Evolutionary conservation across 2,113 vertebrate species (phyloP).

Genomic region (Ailuropoda melanoleuca): DNA sequence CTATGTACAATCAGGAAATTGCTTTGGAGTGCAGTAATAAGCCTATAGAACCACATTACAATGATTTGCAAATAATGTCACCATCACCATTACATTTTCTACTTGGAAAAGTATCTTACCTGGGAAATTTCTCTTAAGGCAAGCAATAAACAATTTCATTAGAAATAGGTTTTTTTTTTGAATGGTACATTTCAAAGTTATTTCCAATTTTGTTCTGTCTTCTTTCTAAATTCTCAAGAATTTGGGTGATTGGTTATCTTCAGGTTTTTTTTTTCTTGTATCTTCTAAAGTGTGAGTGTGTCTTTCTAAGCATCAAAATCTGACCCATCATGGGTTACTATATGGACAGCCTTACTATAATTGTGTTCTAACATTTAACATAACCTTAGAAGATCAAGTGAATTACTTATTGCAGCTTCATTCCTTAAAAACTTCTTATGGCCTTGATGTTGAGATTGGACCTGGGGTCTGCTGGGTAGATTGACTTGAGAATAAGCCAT

Average conservation of each 20-base stretch:
- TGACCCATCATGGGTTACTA: not conserved
- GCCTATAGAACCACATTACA: not conserved
- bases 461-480: not conserved
- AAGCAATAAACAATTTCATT: constrained; percentile 33
- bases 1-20: constrained; percentile 32
- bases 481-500: not conserved
- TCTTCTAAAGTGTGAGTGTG: not conserved
- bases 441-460: not conserved
- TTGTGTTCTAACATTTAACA: not conserved
- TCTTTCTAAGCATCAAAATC: not conserved
- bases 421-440: not conserved
- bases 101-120: constrained; percentile 35
- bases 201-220: not conserved
- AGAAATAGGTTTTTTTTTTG: not conserved
- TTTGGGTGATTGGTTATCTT: not conserved
- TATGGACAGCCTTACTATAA: not conserved
- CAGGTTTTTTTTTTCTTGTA: not conserved
- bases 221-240: constrained; percentile 4
- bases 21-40: constrained; percentile 32
- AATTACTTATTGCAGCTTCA: not conserved
- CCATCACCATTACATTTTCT: not conserved
- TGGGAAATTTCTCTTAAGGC: constrained; percentile 17
- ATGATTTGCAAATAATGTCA: constrained; percentile 56
- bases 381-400: not conserved
- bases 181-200: not conserved